phyloP scores from a whole-genome alignment of 1,140 invertebrate species.

The Cherax destructor region DNA sequence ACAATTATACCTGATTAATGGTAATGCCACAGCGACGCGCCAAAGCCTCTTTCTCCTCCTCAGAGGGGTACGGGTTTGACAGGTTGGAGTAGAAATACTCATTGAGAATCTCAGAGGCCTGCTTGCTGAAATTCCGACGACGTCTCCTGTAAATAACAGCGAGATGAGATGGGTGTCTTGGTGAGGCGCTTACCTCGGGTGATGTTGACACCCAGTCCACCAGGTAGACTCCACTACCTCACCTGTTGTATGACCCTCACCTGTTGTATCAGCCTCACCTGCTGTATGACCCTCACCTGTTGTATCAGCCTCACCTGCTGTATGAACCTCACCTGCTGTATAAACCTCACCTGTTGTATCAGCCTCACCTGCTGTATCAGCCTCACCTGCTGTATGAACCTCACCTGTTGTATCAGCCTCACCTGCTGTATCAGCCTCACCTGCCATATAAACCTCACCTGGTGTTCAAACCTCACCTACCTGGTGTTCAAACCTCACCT shows the following conservation, averaged over 20 bases:
- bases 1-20: conserved; percentile 86
- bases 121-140: conserved; percentile 99
- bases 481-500: no score
- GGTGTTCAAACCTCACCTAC: no score
- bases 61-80: conserved; percentile 99
- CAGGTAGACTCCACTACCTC: not conserved
- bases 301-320: no score
- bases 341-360: not conserved
- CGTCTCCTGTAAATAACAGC: conserved; percentile 85
- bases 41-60: conserved; percentile 99
- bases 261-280: no score
- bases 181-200: conserved; percentile 1
- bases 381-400: no score
- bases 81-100: conserved; percentile 99
- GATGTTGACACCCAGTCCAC: conserved; percentile 35
- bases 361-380: no score
- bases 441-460: no score
- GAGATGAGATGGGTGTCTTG: not conserved
- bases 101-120: conserved; percentile 99
- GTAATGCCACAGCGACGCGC: conserved; percentile 99
- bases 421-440: no score
- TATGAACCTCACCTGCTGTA: no score
- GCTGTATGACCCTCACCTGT: no score
- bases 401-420: no score
- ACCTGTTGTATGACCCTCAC: not conserved